Conservation (phyloP, 2,113 vertebrate genomes). For the Chauna torquata region DNA sequence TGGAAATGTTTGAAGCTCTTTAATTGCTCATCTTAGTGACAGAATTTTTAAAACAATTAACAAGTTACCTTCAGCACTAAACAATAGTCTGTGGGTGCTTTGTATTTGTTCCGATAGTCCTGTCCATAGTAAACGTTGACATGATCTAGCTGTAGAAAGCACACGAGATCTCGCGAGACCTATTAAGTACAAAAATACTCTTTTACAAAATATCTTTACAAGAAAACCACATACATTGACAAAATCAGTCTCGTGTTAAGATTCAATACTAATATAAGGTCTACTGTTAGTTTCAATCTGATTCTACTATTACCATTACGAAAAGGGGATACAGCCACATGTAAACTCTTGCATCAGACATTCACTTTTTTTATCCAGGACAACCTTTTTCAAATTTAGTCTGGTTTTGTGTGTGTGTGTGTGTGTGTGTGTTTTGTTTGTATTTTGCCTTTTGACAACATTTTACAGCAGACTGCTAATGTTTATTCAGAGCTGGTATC, state of each 20-base stretch:
- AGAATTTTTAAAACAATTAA: background rate
- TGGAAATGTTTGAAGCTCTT: background rate
- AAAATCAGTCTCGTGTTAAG: background rate
- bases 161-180: constrained; percentile 95
- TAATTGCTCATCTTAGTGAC: background rate
- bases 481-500: background rate
- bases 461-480: background rate
- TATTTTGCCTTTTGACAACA: background rate
- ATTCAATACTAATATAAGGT: background rate
- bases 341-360: background rate
- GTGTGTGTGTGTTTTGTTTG: background rate
- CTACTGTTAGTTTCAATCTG: background rate
- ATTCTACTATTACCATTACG: background rate
- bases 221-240: background rate
- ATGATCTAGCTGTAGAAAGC: constrained; percentile 96
- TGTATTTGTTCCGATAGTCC: constrained; percentile 97
- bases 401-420: background rate
- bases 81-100: constrained; percentile 96
- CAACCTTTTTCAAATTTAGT: background rate
- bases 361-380: background rate
- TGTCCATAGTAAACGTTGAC: constrained; percentile 97
- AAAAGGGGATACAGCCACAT: background rate
- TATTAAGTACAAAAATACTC: constrained; percentile 40
- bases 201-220: background rate
- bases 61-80: constrained; percentile 90